Evolutionary conservation across 2,797 vertebrate genomes (phyloP).

Genomic region (Scleropages formosus): DNA sequence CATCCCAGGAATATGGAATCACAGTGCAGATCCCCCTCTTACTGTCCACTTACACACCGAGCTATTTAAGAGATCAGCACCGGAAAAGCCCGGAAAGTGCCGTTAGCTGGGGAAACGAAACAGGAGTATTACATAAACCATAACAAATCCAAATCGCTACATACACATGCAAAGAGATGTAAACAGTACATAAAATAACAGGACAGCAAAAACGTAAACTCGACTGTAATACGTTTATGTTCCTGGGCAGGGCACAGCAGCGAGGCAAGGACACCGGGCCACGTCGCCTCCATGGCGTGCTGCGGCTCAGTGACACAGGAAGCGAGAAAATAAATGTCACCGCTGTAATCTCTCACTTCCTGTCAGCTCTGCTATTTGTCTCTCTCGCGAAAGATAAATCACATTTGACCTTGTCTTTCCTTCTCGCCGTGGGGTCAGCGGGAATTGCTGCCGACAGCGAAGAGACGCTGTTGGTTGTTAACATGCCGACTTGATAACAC

Average conservation of each 20-base stretch:
- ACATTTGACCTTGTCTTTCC: slow-evolving; percentile 19
- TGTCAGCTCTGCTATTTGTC: not conserved
- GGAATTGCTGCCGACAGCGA: not conserved
- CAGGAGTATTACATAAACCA: slow-evolving; percentile 12
- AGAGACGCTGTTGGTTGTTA: slow-evolving; percentile 30
- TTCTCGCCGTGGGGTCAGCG: not conserved
- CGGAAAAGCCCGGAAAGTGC: not conserved
- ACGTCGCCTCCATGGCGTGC: slow-evolving; percentile 41
- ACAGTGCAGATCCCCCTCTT: not conserved
- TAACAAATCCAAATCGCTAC: slow-evolving; percentile 50
- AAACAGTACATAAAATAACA: slow-evolving; percentile 32
- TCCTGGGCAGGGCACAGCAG: slow-evolving; percentile 49
- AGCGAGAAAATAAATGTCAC: slow-evolving; percentile 30
- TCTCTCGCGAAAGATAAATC: slow-evolving; percentile 13
- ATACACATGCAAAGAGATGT: slow-evolving; percentile 52
- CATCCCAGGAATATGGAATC: slow-evolving; percentile 10
- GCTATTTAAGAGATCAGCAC: not conserved
- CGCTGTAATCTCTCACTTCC: slow-evolving; percentile 20
- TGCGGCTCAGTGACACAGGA: slow-evolving; percentile 25
- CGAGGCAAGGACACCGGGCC: slow-evolving; percentile 35
- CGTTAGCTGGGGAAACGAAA: not conserved
- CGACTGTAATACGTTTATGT: slow-evolving; percentile 52
- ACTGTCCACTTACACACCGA: not conserved
- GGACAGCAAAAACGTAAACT: slow-evolving; percentile 51
- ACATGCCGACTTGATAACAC: slow-evolving; percentile 40